phyloP scores from a whole-genome alignment of 2,888 invertebrate species.

The Ferrisia virgata region DNA sequence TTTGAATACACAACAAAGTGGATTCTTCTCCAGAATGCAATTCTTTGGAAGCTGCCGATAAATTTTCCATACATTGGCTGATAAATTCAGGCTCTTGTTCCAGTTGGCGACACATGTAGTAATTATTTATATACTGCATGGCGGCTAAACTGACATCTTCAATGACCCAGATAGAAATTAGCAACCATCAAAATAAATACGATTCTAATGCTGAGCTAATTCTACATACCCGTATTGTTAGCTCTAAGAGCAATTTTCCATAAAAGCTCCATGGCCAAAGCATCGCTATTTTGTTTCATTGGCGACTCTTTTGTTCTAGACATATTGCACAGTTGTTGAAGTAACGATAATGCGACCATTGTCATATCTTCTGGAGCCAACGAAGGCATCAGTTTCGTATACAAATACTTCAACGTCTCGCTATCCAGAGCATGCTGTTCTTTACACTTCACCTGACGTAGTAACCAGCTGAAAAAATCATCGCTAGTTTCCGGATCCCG shows the following conservation, averaged over 20 bases:
- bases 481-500: conserved; percentile 82
- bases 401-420: conserved; percentile 82
- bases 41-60: conserved; percentile 77
- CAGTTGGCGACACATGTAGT: conserved; percentile 88
- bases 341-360: conserved; percentile 84
- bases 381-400: conserved; percentile 83
- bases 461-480: conserved; percentile 88
- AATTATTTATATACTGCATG: conserved; percentile 88
- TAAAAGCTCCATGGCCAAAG: conserved; percentile 79
- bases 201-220: neutral
- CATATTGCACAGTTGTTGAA: conserved; percentile 85
- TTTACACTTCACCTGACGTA: conserved; percentile 81
- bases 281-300: conserved; percentile 45
- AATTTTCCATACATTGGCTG: conserved; percentile 86
- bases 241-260: conserved; percentile 92
- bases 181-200: neutral
- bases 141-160: conserved; percentile 88
- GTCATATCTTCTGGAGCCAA: conserved; percentile 84
- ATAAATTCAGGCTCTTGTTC: conserved; percentile 92
- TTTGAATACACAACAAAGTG: conserved; percentile 82
- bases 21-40: conserved; percentile 68
- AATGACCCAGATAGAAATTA: conserved; percentile 37
- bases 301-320: conserved; percentile 59
- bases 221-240: conserved; percentile 68
- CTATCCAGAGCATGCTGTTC: conserved; percentile 87